Evolutionary conservation across 92 coral and sea anemone genomes (phyloP), one percentile per base, ranked within the genome.

Genomic region (Galaxea fascicularis): DNA sequence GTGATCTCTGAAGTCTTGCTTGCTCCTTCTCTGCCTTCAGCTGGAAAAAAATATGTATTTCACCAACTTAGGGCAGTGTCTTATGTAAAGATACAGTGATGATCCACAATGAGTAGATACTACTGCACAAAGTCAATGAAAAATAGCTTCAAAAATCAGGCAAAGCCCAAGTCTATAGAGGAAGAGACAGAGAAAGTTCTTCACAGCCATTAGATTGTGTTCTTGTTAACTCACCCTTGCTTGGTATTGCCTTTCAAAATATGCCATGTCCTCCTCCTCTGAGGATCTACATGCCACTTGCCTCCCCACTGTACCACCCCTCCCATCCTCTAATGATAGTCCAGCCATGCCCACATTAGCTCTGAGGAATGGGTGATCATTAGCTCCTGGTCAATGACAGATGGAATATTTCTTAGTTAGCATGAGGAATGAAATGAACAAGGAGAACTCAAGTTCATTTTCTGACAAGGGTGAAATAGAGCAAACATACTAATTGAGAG

Each of bases 191-290:
- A n/a, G n/a, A n/a, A n/a, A n/a, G 12, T 13, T 13, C 51, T 46
- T 46, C 9, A 46, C 51, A 46, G 62, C 62, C 62, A 16, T 56
- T 4, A 56, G 62, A 10, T 56, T 8, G 12, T 9, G 6, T 60
- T 60, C 25, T 25, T 30, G 29, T 27, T 13, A 31, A 2, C 87
- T 70, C 71, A 96, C 99, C 93, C 99, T 90, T 85, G 92, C 99
- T 84, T 96, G 99, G 74, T 96, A 96, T 76, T 95, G 86, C 75
- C 85, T 92, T 78, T 96, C 99, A 88, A 96, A 96, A 73, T 92
- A 96, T 22, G 98, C 99, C 99, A 96, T 94, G 65, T 96, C 99
- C 41, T 90, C 97, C 75, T 94, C 99, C 67, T 96, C 98, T 59
- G 92, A 87, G n/a, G 95, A 91, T 35, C 82, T 69, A 29, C 91